Base-by-base conservation (phyloP, 1,140 invertebrate genomes). In the Acyrthosiphon pisum region DNA sequence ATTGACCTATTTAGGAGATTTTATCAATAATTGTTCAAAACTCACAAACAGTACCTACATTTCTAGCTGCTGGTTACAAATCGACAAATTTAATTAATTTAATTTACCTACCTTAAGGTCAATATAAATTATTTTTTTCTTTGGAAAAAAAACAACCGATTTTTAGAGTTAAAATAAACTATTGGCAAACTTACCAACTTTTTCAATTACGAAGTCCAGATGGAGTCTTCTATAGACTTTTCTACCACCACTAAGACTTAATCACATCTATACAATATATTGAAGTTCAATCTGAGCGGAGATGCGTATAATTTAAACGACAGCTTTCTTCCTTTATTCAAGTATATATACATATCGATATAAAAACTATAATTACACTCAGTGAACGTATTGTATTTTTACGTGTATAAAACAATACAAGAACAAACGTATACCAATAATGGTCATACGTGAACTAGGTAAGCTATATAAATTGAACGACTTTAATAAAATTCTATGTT, bases 131-230 rank as follows among this genome's bases (percentile, higher is more conserved):
- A 37, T 83, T 41, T 41, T 37, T 37, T 37, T 35, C 11, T 30
- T 83, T 23, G 7, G 1, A 23, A 37, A 81, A 83, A 37, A 83
- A 76, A 76, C 60, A 76, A 83, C n/a, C 81, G 41, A 23, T 83
- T 30, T 86, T 86, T 86, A 86, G 23, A 44, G 41, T 46, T 86
- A 41, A 86, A 30, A 86, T 86, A 86, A 86, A 86, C 23, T 41
- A 86, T 41, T 44, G 41, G 84, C 11, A 86, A 86, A 86, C 84
- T 86, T 46, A 89, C n/a, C 88, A 89, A 89, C 88, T 89, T 89
- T 89, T 89, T 53, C 88, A 89, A 89, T 89, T 89, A 89, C 30
- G 18, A 89, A 89, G 20, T 44, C 35, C 37, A 90, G 35, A 90
- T 22, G 2, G 35, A 60, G 22, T 26, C 44, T 35, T 48, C 44